phyloP scores from a whole-genome alignment of 2,888 invertebrate genomes.

The Macrosiphum euphorbiae region DNA sequence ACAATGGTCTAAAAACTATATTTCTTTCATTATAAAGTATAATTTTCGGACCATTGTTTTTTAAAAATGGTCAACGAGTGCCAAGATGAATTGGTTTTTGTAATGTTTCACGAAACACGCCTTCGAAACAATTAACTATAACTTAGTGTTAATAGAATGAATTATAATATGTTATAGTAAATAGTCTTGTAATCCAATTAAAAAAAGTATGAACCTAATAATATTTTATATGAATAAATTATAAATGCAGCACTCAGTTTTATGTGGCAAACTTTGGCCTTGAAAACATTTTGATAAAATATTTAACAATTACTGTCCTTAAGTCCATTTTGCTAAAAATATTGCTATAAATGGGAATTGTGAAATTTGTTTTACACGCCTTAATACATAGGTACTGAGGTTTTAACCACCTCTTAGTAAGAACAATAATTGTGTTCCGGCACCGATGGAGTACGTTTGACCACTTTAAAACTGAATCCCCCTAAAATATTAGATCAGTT shows the following conservation, averaged over 20 bases:
- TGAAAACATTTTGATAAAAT: neutral
- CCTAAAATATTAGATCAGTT: neutral
- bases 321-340: neutral
- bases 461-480: neutral
- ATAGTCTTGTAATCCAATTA: neutral
- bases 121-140: neutral
- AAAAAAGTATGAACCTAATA: neutral
- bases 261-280: neutral
- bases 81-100: neutral
- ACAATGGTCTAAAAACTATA: no score
- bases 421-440: neutral
- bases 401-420: neutral
- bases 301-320: neutral
- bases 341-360: neutral
- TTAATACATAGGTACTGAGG: neutral
- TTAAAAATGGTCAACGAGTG: no score
- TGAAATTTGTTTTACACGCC: neutral
- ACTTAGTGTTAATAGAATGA: neutral
- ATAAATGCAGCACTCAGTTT: neutral
- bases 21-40: no score
- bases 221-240: conserved; percentile 12
- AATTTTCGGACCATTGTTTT: no score
- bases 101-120: neutral
- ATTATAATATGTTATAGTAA: neutral
- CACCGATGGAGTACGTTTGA: neutral